Base-by-base conservation (phyloP, 2,797 vertebrate species). In the Helarctos malayanus region DNA sequence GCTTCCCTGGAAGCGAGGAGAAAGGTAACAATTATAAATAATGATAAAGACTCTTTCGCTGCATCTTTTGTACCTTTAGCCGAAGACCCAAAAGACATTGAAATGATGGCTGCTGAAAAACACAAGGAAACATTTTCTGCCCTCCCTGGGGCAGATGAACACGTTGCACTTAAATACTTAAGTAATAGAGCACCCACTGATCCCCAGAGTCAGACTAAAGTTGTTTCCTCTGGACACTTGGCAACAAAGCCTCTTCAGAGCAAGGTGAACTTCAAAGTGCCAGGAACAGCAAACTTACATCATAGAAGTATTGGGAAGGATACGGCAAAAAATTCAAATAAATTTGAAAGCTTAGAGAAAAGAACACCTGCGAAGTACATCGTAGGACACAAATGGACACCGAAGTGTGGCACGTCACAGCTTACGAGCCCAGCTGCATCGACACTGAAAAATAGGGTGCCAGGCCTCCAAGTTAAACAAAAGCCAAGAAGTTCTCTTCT, bases 201-300 rank as follows among this genome's bases (percentile, higher is more conserved):
- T 25, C 16, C 63, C 71, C 91, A 90, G 84, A 16, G 38, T 83
- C 92, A 76, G 32, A 81, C 38, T 7, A 94, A 95, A 25, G 63
- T 56, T 80, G 45, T 57, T 69, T 90, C 92, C 35, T 87, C 96
- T 0, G 98, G 98, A 0, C 83, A 95, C 5, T 84, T 97, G 7
- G 52, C 85, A 0, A 96, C 96, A 21, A 99, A 99, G 6, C 98
- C 97, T 1, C 97, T 95, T 5, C 98, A 97, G 49, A 99, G 94
- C 95, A 98, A 98, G 2, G 89, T 96, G 15, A 99, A 98, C 87
- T 95, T 98, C 75, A 99, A 98, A 69, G 97, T 98, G 63, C 98
- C 97, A 1, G 98, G 98, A 47, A 99, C 99, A 92, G 98, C 98
- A 0, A 97, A 97, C 54, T 97, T 98, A 38, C 98, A 98, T 93